Evolutionary conservation across 2,888 invertebrate genomes (phyloP).

Genomic region (Leptura quadrifasciata): DNA sequence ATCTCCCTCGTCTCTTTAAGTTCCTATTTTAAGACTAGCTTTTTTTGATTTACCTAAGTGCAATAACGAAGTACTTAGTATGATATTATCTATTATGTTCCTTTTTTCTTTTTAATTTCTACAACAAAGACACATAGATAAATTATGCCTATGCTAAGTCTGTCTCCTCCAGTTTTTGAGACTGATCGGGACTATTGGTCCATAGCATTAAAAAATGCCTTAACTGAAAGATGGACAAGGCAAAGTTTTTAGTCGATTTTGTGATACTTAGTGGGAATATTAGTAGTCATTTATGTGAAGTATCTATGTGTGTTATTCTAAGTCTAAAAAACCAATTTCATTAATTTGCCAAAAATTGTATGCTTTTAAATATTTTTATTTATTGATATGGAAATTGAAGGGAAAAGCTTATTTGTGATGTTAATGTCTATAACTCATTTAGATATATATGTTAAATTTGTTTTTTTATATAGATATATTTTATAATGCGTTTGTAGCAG

Average conservation of each 20-base stretch:
- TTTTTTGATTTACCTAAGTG: constrained; percentile 13
- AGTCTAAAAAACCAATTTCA: background rate
- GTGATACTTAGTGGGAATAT: background rate
- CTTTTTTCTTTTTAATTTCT: background rate
- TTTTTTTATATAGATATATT: constrained; percentile 5
- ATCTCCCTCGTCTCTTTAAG: constrained; percentile 56
- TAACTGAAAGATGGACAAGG: background rate
- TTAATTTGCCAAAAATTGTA: constrained; percentile 8
- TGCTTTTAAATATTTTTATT: constrained; percentile 4
- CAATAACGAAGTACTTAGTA: constrained; percentile 6
- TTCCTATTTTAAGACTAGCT: constrained; percentile 47
- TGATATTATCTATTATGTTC: background rate
- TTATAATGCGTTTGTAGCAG: background rate
- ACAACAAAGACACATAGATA: background rate
- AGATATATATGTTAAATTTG: background rate
- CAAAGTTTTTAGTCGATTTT: background rate
- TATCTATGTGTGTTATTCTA: background rate
- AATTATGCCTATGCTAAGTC: background rate
- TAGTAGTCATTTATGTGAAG: background rate
- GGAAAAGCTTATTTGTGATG: background rate
- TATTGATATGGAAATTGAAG: background rate
- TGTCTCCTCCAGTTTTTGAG: too few relatives aligned
- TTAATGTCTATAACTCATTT: background rate
- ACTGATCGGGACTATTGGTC: background rate
- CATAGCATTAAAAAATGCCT: too few relatives aligned